phyloP scores from a whole-genome alignment of 1,140 invertebrate species.

The Danaus plexippus region DNA sequence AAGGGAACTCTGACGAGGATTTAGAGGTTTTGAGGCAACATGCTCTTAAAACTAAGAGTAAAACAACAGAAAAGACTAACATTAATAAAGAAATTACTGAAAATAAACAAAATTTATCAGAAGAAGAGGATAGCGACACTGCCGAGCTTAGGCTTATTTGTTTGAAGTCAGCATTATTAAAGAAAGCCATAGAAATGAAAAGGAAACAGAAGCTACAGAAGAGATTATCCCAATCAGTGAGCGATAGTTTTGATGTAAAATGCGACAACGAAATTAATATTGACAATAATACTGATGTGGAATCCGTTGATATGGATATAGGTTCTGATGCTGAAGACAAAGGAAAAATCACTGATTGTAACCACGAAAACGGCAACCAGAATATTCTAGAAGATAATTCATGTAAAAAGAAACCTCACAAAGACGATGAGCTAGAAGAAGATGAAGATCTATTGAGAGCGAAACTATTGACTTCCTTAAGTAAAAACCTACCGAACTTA shows the following conservation, averaged over 20 bases:
- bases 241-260: constrained; percentile 32
- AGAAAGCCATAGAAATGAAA: constrained; percentile 69
- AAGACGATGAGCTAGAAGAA: constrained; percentile 59
- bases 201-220: constrained; percentile 57
- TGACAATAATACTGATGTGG: constrained; percentile 60
- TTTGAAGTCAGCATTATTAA: constrained; percentile 62
- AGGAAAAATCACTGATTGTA: constrained; percentile 31
- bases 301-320: constrained; percentile 69
- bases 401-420: constrained; percentile 11
- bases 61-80: constrained; percentile 30
- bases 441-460: constrained; percentile 65
- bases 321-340: constrained; percentile 58
- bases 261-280: constrained; percentile 17
- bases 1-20: constrained; percentile 63
- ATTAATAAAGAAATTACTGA: constrained; percentile 16
- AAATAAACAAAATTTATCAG: constrained; percentile 32
- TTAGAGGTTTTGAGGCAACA: constrained; percentile 58
- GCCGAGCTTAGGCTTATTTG: constrained; percentile 64
- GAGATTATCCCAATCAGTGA: constrained; percentile 46
- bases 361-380: constrained; percentile 14
- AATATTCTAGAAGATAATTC: constrained; percentile 13
- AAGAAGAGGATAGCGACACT: constrained; percentile 66
- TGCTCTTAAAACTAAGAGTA: constrained; percentile 57
- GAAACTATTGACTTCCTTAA: constrained; percentile 63
- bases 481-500: constrained; percentile 58